Evolutionary conservation across 1,140 invertebrate species (phyloP), one percentile per base, ranked within the genome.

Genomic region (Chrysopa pallens): DNA sequence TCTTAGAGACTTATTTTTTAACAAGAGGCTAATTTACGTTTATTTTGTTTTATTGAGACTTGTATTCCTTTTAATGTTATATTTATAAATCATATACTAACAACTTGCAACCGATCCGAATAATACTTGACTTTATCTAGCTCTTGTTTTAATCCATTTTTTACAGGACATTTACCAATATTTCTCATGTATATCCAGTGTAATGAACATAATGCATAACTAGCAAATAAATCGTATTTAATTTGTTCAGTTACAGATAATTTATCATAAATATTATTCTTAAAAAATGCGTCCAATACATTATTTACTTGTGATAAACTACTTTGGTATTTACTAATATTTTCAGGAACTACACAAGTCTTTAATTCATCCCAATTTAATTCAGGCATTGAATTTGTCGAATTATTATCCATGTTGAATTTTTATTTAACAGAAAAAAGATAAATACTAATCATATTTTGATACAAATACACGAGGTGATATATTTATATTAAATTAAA

Each of bases 141-240:
- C 50, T 78, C 72, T 44, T 66, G 54, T 56, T 67, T 72, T 8
- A 74, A 63, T 2, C 65, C 66, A 56, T 70, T 66, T 41, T 58
- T 57, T 31, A 57, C 64, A 0, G 69, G 66, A 57, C 76, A 70
- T 42, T 66, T 49, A 6, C 73, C 73, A 48, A 68, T 55, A 29
- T 69, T 61, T 39, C 68, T 58, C 39, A 75, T 47, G 49, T 73
- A 64, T 40, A 74, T 61, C 71, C 72, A 77, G 48, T 68, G 68
- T n/a, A 75, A 52, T 1, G 71, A 70, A 56, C 73, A 75, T 13
- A 74, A 51, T 3, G 67, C 57, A 47, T 69, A 75, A 0, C 62
- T 59, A 8, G 72, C 50, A 48, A 74, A 74, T 40, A 76, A 54
- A 58, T 77, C 72, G 27, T 68, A 64, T 55, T 75, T 70, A 14